Percentiles rank a stretch among this genome's conserved stretches.
Evolutionary conservation across 1,140 invertebrate genomes (phyloP).

Genomic region (Drosophila navojoa): DNA sequence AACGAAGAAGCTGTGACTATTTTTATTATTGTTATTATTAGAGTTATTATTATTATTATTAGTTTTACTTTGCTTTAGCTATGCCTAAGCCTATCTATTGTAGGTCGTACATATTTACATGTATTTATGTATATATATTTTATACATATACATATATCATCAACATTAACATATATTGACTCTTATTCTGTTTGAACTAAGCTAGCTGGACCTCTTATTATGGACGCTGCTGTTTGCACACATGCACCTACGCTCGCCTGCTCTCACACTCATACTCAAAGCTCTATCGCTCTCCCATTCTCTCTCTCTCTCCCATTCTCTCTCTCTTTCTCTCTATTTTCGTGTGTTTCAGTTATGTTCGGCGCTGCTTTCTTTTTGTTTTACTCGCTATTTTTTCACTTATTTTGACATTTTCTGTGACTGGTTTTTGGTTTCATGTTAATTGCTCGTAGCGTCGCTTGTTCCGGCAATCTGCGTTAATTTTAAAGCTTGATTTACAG

Average conservation of each 20-base stretch:
- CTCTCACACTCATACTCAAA: not conserved
- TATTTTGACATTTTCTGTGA: not conserved
- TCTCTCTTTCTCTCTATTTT: slow-evolving; percentile 30
- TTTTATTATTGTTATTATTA: too few species aligned
- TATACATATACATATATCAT: too few species aligned
- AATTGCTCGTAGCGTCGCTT: slow-evolving; percentile 80
- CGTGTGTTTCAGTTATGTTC: slow-evolving; percentile 2
- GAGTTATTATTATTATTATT: too few species aligned
- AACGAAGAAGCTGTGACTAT: not conserved
- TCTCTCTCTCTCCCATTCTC: not conserved
- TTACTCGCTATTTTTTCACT: not conserved
- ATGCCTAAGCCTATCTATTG: too few species aligned
- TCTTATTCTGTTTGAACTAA: not conserved
- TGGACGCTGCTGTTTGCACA: slow-evolving; percentile 1
- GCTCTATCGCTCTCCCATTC: not conserved
- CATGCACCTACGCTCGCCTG: slow-evolving; percentile 1
- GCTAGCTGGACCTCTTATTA: not conserved
- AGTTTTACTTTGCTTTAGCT: too few species aligned
- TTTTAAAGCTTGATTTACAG: slow-evolving; percentile 81
- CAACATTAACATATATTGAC: too few species aligned
- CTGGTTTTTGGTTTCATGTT: slow-evolving; percentile 75
- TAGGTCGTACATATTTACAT: too few species aligned
- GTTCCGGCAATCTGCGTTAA: slow-evolving; percentile 81
- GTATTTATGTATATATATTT: too few species aligned
- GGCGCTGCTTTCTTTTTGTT: slow-evolving; percentile 50